Evolutionary conservation across 2,113 vertebrate genomes (phyloP).

Genomic region (Cheilinus undulatus): DNA sequence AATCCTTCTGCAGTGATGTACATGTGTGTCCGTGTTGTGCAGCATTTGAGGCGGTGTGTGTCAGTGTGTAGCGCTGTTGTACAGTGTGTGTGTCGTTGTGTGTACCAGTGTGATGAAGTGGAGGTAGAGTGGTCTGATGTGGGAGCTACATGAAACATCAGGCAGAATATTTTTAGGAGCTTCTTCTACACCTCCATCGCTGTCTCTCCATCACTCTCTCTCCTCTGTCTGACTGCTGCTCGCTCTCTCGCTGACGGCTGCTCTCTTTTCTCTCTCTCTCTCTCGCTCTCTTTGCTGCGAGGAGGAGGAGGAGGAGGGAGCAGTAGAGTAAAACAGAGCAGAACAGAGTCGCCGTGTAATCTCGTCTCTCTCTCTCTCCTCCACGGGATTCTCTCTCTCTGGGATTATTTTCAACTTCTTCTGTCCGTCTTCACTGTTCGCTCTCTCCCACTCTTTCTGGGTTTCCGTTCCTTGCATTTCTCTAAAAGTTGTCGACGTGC

Average conservation of each 20-base stretch:
- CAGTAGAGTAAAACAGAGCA: constrained; percentile 34
- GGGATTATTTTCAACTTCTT: constrained; percentile 9
- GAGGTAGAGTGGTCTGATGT: constrained; percentile 41
- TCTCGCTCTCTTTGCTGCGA: constrained; percentile 28
- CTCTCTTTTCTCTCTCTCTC: constrained; percentile 15
- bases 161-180: constrained; percentile 71
- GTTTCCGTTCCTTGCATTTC: not conserved
- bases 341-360: not conserved
- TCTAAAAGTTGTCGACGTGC: constrained; percentile 12
- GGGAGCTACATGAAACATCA: constrained; percentile 69
- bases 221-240: not conserved
- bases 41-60: not conserved
- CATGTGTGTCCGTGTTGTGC: too few species aligned
- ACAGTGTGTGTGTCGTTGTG: not conserved
- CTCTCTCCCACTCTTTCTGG: constrained; percentile 6
- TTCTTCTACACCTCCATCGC: constrained; percentile 24
- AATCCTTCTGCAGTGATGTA: too few species aligned
- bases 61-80: not conserved
- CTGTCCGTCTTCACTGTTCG: not conserved
- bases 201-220: constrained; percentile 40
- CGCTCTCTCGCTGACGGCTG: not conserved
- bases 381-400: not conserved
- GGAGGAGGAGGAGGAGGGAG: constrained; percentile 46
- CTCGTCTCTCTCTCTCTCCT: not conserved
- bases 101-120: not conserved